These are phyloP conservation scores for Zeuzera pyrina DNA, from an alignment of 2,888 invertebrate species.

Conservation along the genomic window DNA sequence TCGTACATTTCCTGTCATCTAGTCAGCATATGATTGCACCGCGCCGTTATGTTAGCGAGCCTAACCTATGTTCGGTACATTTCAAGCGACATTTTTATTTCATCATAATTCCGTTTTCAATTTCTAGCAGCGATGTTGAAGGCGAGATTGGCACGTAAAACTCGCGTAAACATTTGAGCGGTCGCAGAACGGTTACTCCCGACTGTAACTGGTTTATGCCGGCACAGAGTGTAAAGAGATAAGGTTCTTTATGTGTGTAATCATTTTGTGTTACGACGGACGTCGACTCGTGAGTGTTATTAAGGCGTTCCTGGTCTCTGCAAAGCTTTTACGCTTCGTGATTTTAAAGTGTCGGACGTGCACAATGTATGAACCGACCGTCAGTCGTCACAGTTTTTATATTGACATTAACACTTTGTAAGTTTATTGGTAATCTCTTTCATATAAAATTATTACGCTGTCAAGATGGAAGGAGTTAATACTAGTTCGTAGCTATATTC, in stretches of 20 bases:
- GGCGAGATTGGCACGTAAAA: constrained; percentile 66
- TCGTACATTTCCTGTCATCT: constrained; percentile 45
- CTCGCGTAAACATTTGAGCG: constrained; percentile 63
- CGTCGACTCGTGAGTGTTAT: constrained; percentile 53
- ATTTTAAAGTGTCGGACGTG: constrained; percentile 25
- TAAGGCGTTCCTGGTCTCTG: constrained; percentile 36
- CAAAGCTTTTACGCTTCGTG: constrained; percentile 30
- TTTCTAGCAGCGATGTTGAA: constrained; percentile 44
- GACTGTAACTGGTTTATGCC: constrained; percentile 61
- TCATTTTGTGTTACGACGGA: constrained; percentile 61
- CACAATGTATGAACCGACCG: constrained; percentile 22
- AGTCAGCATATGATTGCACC: constrained; percentile 23
- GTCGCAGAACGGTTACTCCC: constrained; percentile 52
- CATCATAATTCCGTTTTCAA: constrained; percentile 64
- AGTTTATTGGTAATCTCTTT: no score
- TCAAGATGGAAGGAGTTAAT: no score
- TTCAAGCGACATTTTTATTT: constrained; percentile 44
- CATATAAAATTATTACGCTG: no score
- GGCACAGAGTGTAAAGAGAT: constrained; percentile 62
- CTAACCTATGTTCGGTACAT: constrained; percentile 1
- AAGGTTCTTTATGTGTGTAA: constrained; percentile 67
- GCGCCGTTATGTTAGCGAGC: constrained; percentile 5
- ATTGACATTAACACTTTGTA: no score
- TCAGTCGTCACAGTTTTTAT: no score
- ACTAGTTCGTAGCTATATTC: no score